A percentile compares a stretch with the other conserved stretches of the same genome.
Conservation (phyloP, 2,888 invertebrate species). For the Leptopilina drosophilae region DNA sequence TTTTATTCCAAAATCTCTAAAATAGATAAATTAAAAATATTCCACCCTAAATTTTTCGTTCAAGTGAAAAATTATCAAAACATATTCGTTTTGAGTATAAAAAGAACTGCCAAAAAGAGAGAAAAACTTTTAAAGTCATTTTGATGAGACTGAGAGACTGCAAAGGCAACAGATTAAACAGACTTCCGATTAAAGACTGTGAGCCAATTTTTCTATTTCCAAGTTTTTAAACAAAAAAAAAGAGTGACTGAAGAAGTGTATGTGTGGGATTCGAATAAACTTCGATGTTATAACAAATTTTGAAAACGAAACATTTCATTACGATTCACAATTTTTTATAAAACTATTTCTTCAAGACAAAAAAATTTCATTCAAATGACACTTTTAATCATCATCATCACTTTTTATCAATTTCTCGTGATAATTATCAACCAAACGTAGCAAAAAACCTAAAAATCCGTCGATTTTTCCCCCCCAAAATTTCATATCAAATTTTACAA, state of each 20-base stretch:
- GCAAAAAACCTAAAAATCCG: not conserved
- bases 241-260: not conserved
- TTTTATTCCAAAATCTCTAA: constrained; percentile 8
- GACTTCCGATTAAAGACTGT: constrained; percentile 63
- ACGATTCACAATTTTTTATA: not conserved
- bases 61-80: not conserved
- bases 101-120: not conserved
- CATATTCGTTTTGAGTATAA: not conserved
- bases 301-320: not conserved
- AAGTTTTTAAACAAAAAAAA: constrained; percentile 37
- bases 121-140: not conserved
- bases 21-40: constrained; percentile 2
- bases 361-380: not conserved
- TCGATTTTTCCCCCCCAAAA: too few relatives aligned
- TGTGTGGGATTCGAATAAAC: constrained; percentile 19
- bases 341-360: not conserved
- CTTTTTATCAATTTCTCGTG: not conserved
- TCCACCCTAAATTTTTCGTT: not conserved
- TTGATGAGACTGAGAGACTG: constrained; percentile 50
- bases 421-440: too few relatives aligned
- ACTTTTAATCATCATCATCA: not conserved
- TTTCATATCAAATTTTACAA: too few relatives aligned
- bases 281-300: constrained; percentile 21
- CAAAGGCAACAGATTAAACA: constrained; percentile 45
- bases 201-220: constrained; percentile 52